Evolutionary conservation across 92 coral and sea anemone genomes (phyloP).

Genomic region (Pocillopora meandrina): DNA sequence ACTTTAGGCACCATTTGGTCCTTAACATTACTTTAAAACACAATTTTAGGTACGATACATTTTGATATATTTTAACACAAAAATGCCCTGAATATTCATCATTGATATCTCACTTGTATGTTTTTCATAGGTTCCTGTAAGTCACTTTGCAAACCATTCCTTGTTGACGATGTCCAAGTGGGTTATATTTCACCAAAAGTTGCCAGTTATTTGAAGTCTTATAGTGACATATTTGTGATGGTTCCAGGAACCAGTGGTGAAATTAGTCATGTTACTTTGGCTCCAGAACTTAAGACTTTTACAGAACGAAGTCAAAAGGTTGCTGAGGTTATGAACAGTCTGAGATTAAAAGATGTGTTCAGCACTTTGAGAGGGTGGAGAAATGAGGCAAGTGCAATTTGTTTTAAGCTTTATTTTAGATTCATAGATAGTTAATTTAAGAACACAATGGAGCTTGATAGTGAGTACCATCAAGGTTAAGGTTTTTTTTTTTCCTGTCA

Average conservation of each 20-base stretch:
- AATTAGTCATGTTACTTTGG: conserved; percentile 59
- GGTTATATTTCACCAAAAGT: conserved; percentile 80
- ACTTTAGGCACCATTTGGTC: too few species aligned
- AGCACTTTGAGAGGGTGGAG: conserved; percentile 89
- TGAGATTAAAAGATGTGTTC: conserved; percentile 69
- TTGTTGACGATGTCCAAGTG: conserved; percentile 78
- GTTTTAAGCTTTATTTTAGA: background rate
- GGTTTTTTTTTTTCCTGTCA: too few species aligned
- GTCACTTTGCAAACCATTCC: conserved; percentile 67
- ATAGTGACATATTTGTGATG: conserved; percentile 67
- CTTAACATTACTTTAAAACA: too few species aligned
- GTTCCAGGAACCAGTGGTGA: conserved; percentile 41
- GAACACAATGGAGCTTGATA: background rate
- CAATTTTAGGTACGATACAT: too few species aligned
- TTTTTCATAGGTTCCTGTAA: conserved; percentile 75
- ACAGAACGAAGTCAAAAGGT: conserved; percentile 74
- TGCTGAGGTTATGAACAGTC: conserved; percentile 76
- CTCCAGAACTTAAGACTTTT: conserved; percentile 68
- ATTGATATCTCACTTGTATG: background rate
- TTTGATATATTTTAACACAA: too few species aligned
- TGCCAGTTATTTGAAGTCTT: conserved; percentile 52
- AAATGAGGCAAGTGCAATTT: conserved; percentile 73
- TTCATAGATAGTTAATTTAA: too few species aligned
- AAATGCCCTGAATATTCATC: background rate
- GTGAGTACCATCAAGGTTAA: background rate